A percentile compares a stretch with the other conserved stretches of the same genome.
Conservation (phyloP, 2,888 invertebrate species). For the Ennomos quercinarius region DNA sequence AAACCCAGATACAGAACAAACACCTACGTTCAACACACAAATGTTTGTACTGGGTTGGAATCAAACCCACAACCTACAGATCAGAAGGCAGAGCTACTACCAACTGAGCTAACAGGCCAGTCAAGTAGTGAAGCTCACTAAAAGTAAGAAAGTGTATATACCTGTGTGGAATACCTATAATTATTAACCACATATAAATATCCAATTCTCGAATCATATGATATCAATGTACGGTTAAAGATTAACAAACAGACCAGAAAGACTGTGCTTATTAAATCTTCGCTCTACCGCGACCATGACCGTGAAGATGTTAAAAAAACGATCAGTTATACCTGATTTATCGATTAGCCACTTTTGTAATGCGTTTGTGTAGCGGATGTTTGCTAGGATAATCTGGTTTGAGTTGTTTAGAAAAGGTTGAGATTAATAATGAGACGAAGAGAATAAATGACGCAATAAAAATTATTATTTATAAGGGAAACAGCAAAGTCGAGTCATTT, state of each 20-base stretch:
- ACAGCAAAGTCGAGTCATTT: no score
- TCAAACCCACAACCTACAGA: no score
- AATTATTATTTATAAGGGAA: no score
- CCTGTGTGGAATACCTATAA: no score
- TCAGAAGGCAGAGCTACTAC: no score
- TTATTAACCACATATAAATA: background rate
- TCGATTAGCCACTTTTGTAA: slow-evolving; percentile 11
- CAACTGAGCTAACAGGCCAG: no score
- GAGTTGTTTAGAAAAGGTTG: background rate
- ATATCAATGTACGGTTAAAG: slow-evolving; percentile 24
- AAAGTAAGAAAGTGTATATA: no score
- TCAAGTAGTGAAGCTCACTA: no score
- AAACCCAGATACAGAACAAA: no score
- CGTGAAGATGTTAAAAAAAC: slow-evolving; percentile 2
- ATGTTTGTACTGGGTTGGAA: no score
- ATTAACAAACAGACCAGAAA: slow-evolving; percentile 30
- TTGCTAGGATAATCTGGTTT: background rate
- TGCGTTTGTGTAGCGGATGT: slow-evolving; percentile 11
- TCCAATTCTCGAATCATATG: slow-evolving; percentile 16
- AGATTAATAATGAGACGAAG: background rate
- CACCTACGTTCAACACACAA: no score
- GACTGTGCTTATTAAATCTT: slow-evolving; percentile 19
- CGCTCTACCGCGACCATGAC: slow-evolving; percentile 14
- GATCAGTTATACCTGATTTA: slow-evolving; percentile 20
- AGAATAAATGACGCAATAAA: no score